A percentile compares a stretch with the other conserved stretches of the same genome.
These are phyloP conservation scores for Strix occidentalis DNA, from an alignment of 2,797 vertebrate species.

Conservation along the genomic window DNA sequence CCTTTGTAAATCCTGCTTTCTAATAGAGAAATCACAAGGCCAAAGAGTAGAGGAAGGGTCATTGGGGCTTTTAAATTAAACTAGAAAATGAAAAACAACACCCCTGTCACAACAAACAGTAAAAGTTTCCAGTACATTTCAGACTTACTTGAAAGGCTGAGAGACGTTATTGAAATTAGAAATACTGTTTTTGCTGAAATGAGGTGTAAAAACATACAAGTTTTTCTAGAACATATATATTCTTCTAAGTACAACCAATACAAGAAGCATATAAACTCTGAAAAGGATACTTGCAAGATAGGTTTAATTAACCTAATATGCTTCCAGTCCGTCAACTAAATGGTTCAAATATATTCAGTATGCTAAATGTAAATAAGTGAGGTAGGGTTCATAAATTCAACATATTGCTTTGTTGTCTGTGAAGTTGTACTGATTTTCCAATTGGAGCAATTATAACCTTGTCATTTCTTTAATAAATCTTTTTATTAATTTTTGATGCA, in stretches of 20 bases:
- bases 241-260: neutral
- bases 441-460: neutral
- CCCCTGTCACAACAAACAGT: neutral
- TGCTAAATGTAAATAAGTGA: conserved; percentile 19
- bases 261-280: neutral
- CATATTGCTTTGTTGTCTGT: conserved; percentile 1
- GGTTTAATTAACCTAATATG: conserved; percentile 1
- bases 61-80: neutral
- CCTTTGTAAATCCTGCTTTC: neutral
- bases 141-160: neutral
- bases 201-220: neutral
- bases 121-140: neutral
- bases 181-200: neutral
- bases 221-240: neutral
- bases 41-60: neutral
- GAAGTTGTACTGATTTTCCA: conserved; percentile 2
- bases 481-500: conserved; percentile 45
- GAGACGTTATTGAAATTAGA: neutral
- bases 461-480: neutral
- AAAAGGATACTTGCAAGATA: neutral
- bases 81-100: neutral
- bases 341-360: conserved; percentile 11
- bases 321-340: conserved; percentile 10
- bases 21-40: neutral
- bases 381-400: conserved; percentile 10